Conservation (phyloP, 2,113 vertebrate genomes). For the Engraulis encrasicolus region DNA sequence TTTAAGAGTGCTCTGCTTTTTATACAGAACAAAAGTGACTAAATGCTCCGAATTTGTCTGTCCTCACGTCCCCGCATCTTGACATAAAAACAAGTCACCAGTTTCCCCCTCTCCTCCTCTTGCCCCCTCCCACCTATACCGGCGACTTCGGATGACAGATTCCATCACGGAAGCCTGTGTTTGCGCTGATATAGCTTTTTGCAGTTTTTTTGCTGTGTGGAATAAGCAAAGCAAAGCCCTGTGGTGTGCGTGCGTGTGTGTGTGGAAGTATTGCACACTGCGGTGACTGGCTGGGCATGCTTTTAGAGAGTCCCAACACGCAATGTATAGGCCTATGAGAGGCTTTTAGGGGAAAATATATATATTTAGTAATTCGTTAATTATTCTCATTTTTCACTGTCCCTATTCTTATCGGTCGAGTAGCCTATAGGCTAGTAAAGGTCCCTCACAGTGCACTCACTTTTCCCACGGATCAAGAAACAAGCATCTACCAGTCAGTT, state of each 20-base stretch:
- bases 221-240: not conserved
- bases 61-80: not conserved
- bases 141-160: not conserved
- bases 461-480: constrained; percentile 13
- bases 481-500: not conserved
- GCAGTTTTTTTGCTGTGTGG: not conserved
- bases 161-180: not conserved
- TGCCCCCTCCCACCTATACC: not conserved
- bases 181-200: constrained; percentile 3
- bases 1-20: not conserved
- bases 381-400: not conserved
- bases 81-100: not conserved
- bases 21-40: not conserved
- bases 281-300: not conserved
- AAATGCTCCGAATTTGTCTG: not conserved
- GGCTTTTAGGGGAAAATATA: no score
- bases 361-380: no score
- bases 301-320: not conserved
- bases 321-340: not conserved
- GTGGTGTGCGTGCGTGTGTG: not conserved
- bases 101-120: not conserved
- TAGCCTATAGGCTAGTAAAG: no score
- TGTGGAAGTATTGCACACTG: not conserved
- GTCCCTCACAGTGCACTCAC: not conserved
- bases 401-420: not conserved